These are phyloP conservation scores for Porphyrio hochstetteri DNA, from an alignment of 2,113 vertebrate species.

Conservation along the genomic window DNA sequence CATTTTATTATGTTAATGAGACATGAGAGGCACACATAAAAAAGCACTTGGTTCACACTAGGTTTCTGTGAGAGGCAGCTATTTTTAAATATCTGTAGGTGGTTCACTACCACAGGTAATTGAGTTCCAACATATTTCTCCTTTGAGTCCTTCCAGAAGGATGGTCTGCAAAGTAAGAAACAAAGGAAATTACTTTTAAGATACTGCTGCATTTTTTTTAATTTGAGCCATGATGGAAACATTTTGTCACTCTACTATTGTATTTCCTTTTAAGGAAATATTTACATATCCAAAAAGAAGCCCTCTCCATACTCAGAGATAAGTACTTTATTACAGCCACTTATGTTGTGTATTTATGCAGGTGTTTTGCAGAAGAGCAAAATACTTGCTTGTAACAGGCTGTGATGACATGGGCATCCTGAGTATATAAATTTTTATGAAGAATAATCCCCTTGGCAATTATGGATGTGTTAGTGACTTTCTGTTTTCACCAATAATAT, in stretches of 20 bases:
- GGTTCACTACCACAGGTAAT: conserved; percentile 68
- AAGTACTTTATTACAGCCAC: conserved; percentile 71
- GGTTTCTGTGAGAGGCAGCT: conserved; percentile 30
- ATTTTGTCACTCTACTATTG: conserved; percentile 58
- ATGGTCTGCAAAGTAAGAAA: conserved; percentile 38
- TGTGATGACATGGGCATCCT: conserved; percentile 33
- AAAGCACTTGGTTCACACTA: conserved; percentile 44
- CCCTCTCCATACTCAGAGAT: conserved; percentile 67
- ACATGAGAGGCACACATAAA: conserved; percentile 42
- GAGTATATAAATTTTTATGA: conserved; percentile 35
- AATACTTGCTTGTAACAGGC: conserved; percentile 42
- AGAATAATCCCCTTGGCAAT: conserved; percentile 59
- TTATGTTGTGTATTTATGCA: conserved; percentile 59
- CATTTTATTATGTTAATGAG: conserved; percentile 62
- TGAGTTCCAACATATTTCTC: conserved; percentile 63
- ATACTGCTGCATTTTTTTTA: conserved; percentile 27
- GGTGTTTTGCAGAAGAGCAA: conserved; percentile 69
- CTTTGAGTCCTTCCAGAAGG: conserved; percentile 44
- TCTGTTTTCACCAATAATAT: conserved; percentile 34
- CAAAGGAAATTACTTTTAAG: conserved; percentile 55
- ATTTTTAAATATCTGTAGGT: conserved; percentile 70
- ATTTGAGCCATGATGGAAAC: conserved; percentile 34
- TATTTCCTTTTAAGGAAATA: conserved; percentile 73
- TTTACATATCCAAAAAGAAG: conserved; percentile 65
- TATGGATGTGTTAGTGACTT: conserved; percentile 63